phyloP scores from a whole-genome alignment of 2,888 invertebrate species.

The Drosophila siamana region DNA sequence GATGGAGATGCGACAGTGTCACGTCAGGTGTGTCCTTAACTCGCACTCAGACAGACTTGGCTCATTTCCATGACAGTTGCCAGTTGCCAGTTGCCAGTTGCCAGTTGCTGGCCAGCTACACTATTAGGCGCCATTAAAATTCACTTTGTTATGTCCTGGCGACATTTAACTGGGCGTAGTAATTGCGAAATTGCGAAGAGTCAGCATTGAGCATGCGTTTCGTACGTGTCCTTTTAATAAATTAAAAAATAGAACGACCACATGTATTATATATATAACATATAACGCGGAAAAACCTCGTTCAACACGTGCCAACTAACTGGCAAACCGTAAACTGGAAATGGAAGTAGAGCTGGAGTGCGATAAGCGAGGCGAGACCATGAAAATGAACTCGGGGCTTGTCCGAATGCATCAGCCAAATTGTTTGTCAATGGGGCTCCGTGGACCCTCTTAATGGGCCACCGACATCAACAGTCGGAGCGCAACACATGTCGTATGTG shows the following conservation, averaged over 20 bases:
- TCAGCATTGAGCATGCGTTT: slow-evolving; percentile 42
- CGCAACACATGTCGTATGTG: slow-evolving; percentile 77
- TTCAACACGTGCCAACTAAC: slow-evolving; percentile 48
- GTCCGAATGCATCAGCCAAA: slow-evolving; percentile 67
- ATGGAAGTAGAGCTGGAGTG: not conserved
- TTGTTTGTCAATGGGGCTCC: slow-evolving; percentile 63
- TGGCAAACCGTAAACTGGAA: not conserved
- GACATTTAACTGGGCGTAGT: slow-evolving; percentile 70
- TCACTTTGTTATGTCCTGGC: slow-evolving; percentile 45
- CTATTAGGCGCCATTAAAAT: slow-evolving; percentile 67
- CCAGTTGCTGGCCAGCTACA: slow-evolving; percentile 20
- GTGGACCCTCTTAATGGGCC: slow-evolving; percentile 48
- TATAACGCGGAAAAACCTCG: not conserved
- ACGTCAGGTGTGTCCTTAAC: slow-evolving; percentile 43
- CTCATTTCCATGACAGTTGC: slow-evolving; percentile 37
- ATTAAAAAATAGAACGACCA: slow-evolving; percentile 66
- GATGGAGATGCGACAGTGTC: slow-evolving; percentile 31
- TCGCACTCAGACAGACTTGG: not conserved
- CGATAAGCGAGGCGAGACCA: slow-evolving; percentile 32
- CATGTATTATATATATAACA: no score
- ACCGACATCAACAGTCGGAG: slow-evolving; percentile 36
- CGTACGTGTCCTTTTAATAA: slow-evolving; percentile 69
- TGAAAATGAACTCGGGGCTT: slow-evolving; percentile 34
- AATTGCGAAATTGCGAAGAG: slow-evolving; percentile 54
- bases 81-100: slow-evolving; percentile 6